phyloP scores from a whole-genome alignment of 2,797 vertebrate species.

The Percopsis omiscomaycus region DNA sequence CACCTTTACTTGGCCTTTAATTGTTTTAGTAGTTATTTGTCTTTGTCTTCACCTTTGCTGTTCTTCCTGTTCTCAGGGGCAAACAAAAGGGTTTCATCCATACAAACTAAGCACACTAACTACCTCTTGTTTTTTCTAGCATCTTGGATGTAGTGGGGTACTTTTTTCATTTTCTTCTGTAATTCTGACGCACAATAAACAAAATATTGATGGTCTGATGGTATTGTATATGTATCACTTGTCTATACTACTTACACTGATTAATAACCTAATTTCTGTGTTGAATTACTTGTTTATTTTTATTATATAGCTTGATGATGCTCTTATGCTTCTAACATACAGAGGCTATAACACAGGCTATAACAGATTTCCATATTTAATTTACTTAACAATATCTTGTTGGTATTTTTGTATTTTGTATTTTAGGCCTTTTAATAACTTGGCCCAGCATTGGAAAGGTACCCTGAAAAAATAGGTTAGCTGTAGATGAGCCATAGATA shows the following conservation, averaged over 20 bases:
- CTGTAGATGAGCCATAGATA: conserved; percentile 26
- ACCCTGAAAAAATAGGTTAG: conserved; percentile 32
- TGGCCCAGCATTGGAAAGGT: conserved; percentile 3
- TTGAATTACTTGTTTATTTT: too few relatives aligned
- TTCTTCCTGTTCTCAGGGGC: conserved; percentile 21
- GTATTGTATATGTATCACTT: not conserved
- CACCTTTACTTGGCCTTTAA: conserved; percentile 1
- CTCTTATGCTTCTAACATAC: too few relatives aligned
- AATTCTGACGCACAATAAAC: conserved; percentile 23
- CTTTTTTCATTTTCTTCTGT: conserved; percentile 15
- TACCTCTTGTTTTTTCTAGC: conserved; percentile 35
- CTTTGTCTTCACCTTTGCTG: conserved; percentile 8
- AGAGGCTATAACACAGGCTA: too few relatives aligned
- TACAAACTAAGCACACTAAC: conserved; percentile 18
- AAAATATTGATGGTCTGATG: conserved; percentile 9
- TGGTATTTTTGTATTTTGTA: too few relatives aligned
- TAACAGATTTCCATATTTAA: too few relatives aligned
- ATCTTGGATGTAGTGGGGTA: conserved; percentile 8
- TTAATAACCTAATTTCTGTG: too few relatives aligned
- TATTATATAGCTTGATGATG: too few relatives aligned
- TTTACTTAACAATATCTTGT: too few relatives aligned
- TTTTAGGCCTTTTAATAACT: too few relatives aligned
- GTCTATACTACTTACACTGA: not conserved
- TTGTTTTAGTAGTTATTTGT: conserved; percentile 18
- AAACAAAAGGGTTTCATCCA: conserved; percentile 32